Base-by-base conservation (phyloP, 2,113 vertebrate species). In the Gavialis gangeticus region DNA sequence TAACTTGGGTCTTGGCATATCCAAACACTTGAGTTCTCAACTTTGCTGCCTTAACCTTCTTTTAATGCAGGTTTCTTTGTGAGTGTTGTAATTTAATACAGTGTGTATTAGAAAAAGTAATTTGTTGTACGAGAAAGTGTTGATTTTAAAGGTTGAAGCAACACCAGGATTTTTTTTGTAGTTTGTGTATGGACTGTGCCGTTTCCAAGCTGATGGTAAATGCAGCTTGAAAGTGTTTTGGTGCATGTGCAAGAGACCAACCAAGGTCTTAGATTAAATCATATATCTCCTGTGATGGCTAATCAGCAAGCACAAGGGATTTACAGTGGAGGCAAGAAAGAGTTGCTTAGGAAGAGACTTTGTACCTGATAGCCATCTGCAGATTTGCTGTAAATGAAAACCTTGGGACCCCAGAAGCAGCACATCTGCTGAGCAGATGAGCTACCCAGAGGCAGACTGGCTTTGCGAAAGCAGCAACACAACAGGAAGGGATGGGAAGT, bases 341-440 rank as follows among this genome's bases (percentile, higher is more conserved):
- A 34, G 25, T 46, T 76, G 60, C 62, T 66, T 76, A 59, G 54
- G 76, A 82, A 56, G 56, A 18, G 37, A 27, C 75, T 87, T 78
- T 80, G 73, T 92, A 82, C 66, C 59, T 63, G 24, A 58, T 77
- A 30, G 78, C 80, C 89, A 87, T 3, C 66, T 83, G 85, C 24
- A 60, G 92, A 27, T 89, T 93, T 94, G 75, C 76, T 85, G 83
- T 62, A 79, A 75, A 30, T n/a, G 76, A 71, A 86, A 90, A 59
- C 16, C 0, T 0, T 18, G 55, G 37, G 55, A 75, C 60, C 28
- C 69, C 22, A 55, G 89, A 83, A 90, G 59, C 60, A 34, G 85
- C 94, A 84, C 86, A 85, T 75, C 3, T 79, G 58, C 60, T 85
- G 63, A 90, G 90, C 95, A 93, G 92, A 81, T 0, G 34, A 89